Evolutionary conservation across 2,888 invertebrate species (phyloP).

Genomic region (Melikaiella ostensackeni): DNA sequence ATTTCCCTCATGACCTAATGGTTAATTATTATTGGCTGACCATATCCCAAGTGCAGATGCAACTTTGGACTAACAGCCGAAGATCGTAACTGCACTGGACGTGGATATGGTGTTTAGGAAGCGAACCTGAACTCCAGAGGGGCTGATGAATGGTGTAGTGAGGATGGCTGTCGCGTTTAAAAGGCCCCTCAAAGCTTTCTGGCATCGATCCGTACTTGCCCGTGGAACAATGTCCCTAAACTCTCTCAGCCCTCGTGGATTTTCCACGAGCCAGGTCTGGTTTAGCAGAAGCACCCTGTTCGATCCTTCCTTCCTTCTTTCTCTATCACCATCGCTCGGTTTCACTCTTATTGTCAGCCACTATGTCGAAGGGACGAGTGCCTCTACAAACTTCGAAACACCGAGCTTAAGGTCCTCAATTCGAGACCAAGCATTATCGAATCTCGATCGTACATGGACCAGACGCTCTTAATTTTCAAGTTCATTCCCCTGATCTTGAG

Average conservation of each 20-base stretch:
- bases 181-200: conserved; percentile 38
- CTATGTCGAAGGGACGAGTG: conserved; percentile 21
- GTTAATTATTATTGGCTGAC: not conserved
- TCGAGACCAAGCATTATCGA: conserved; percentile 22
- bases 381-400: conserved; percentile 12
- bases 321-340: not conserved
- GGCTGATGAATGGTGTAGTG: not conserved
- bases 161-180: conserved; percentile 39
- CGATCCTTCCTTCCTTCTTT: not conserved
- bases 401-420: conserved; percentile 29
- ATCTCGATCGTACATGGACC: conserved; percentile 22
- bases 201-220: conserved; percentile 28
- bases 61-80: not conserved
- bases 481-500: conserved; percentile 21
- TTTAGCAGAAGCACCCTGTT: conserved; percentile 12
- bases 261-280: conserved; percentile 9
- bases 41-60: not conserved
- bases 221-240: conserved; percentile 40
- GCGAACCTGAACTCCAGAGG: conserved; percentile 2
- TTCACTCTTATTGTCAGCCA: conserved; percentile 25
- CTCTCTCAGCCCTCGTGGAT: conserved; percentile 34
- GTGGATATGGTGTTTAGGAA: conserved; percentile 28
- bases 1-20: not conserved
- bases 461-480: conserved; percentile 28
- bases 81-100: conserved; percentile 29